Base-by-base conservation (phyloP, 37 sponge, comb jelly and placozoan species). In the Cliona cf. orientalis region DNA sequence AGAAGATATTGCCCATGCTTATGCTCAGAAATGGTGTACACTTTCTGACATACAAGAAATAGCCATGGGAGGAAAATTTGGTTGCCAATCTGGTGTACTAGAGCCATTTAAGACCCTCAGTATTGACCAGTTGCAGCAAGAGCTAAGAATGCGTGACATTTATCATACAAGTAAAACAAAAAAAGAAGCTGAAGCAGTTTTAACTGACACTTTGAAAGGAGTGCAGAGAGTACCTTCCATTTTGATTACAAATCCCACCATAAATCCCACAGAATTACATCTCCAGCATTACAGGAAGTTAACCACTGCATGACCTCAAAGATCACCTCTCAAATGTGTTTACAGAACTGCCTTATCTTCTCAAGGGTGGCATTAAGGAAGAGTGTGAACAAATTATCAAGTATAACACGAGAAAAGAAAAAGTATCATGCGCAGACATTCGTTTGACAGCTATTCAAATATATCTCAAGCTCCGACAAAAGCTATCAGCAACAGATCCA, bases 291-390 rank as follows among this genome's bases (percentile, higher is more conserved):
- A 61, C 23, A n/a, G 26, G 5, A 11, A n/a, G 26, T 25, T 21
- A 61, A 26, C 63, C 63, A 25, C 26, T 22, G 7, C 63, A 61
- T 61, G 63, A 61, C 63, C 7, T 61, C 63, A 61, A 61, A n/a
- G 63, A 26, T n/a, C 63, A 61, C 23, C 25, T 22, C 5, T 25
- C 17, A 11, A 61, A 61, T n/a, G 25, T 61, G 5, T 6, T 61
- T 22, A 5, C 11, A 6, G 63, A 61, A 26, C 6, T 61, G 5
- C 63, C 26, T 12, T 12, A 21, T 19, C 53, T 49, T 14, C 53
- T 49, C 14, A 17, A 49, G 17, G 55, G 17, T 19, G 14, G 14
- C 11, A 11, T 49, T 49, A 19, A 11, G 17, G 55, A 17, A 17
- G 55, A 49, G 17, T 11, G 11, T 19, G 17, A 49, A 49, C 14